These are phyloP conservation scores for Drosophila formosana DNA, from an alignment of 2,888 invertebrate species.

Conservation along the genomic window DNA sequence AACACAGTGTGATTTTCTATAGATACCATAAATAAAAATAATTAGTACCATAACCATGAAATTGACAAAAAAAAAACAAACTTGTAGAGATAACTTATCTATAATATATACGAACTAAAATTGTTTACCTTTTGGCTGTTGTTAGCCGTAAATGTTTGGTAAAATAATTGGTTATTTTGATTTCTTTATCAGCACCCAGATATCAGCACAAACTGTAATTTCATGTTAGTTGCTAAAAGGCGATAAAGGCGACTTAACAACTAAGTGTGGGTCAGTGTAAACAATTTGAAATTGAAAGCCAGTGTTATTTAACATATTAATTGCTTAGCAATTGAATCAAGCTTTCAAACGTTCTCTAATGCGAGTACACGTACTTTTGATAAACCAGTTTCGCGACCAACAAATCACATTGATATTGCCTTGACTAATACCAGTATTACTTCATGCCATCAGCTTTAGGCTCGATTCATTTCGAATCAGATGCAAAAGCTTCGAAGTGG, in stretches of 20 bases:
- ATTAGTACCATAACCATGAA: not conserved
- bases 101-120: not conserved
- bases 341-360: constrained; percentile 42
- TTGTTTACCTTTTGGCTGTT: constrained; percentile 18
- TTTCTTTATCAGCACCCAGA: constrained; percentile 11
- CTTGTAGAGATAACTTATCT: not conserved
- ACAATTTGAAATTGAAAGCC: constrained; percentile 11
- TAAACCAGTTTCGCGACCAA: constrained; percentile 52
- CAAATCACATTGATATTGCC: constrained; percentile 30
- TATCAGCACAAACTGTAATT: not conserved
- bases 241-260: not conserved
- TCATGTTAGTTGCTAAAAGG: not conserved
- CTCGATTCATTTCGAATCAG: constrained; percentile 33
- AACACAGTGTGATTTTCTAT: not conserved
- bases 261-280: constrained; percentile 13
- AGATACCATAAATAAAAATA: not conserved
- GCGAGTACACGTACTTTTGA: constrained; percentile 8
- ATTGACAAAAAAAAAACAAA: not conserved
- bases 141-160: not conserved
- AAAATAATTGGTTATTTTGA: constrained; percentile 19
- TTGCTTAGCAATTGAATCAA: constrained; percentile 27
- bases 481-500: constrained; percentile 39
- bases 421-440: constrained; percentile 55
- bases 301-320: constrained; percentile 22
- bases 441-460: constrained; percentile 23